Evolutionary conservation across 2,888 invertebrate genomes (phyloP), one percentile per base, ranked within the genome.

Genomic region (Petrolisthes manimaculis): DNA sequence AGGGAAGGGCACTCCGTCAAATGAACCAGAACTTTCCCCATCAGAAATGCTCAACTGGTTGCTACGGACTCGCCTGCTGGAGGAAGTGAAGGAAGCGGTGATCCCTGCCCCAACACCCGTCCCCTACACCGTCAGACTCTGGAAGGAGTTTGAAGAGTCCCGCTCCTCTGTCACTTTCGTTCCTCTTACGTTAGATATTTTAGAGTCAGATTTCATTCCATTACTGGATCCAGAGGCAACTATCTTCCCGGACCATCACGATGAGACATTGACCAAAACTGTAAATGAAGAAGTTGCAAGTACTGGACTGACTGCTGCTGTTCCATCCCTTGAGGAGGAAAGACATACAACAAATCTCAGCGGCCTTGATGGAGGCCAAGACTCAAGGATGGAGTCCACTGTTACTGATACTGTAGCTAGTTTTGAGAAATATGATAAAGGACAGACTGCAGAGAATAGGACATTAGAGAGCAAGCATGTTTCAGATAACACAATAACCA

Each of bases 161-260:
- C n/a, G 18, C 12, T 54, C 71, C 24, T 55, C 56, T 14, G 61
- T 55, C 51, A 83, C 77, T 14, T 88, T 88, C 24, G 56, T 78
- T 71, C 83, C 88, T 18, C 77, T 88, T 14, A 51, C 74, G 18
- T 37, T 88, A 24, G 84, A 88, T 71, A 79, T 88, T 53, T 55
- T 88, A 21, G 88, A 88, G 18, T 88, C 88, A 5, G 88, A 88
- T 21, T 84, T 88, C 55, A n/a, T 88, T 24, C 80, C 84, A 1
- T 53, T 86, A 55, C 18, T 80, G n/a, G 74, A 61, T 37, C 86
- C 82, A 0, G 67, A 0, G 51, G n/a, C 54, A 6, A 75, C 37
- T 12, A 12, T n/a, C 78, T 9, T 55, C 55, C 21, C 54, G 54
- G 8, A 54, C 54, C 9, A 79, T 3, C n/a, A 53, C 37, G 37